Evolutionary conservation across 2,113 vertebrate genomes (phyloP).

Genomic region (Tenrec ecaudatus): DNA sequence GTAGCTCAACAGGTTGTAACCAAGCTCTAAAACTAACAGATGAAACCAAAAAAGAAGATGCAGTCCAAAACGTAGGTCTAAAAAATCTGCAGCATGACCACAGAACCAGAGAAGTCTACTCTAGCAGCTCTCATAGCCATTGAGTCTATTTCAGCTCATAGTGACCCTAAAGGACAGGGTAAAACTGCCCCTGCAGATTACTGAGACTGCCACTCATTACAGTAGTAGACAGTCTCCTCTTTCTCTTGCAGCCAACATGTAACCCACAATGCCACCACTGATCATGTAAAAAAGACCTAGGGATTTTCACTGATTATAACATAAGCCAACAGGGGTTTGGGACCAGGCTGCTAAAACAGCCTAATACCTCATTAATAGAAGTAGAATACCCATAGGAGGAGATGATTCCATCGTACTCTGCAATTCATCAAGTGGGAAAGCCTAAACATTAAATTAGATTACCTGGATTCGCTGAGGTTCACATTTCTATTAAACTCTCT

Average conservation of each 20-base stretch:
- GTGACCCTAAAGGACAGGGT: too few relatives aligned
- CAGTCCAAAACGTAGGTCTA: neutral
- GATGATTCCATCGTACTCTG: neutral
- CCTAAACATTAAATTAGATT: neutral
- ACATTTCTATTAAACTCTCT: neutral
- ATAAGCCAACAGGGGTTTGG: neutral
- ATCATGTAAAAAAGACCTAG: neutral
- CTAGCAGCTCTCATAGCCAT: neutral
- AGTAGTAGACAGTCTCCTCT: too few relatives aligned
- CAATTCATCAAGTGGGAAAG: neutral
- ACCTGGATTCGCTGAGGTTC: neutral
- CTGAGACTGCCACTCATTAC: too few relatives aligned
- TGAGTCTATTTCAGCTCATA: too few relatives aligned
- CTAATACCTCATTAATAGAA: neutral
- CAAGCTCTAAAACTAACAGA: neutral
- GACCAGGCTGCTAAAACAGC: neutral
- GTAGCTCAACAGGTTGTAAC: neutral
- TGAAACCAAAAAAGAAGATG: conserved; percentile 18
- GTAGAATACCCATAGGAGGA: neutral
- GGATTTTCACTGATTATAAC: neutral
- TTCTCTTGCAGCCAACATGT: too few relatives aligned
- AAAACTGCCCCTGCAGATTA: too few relatives aligned
- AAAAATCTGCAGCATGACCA: neutral
- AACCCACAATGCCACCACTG: too few relatives aligned
- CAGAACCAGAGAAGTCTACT: neutral